Conservation (phyloP, 2,113 vertebrate genomes). For the Chionodraco myersi region DNA sequence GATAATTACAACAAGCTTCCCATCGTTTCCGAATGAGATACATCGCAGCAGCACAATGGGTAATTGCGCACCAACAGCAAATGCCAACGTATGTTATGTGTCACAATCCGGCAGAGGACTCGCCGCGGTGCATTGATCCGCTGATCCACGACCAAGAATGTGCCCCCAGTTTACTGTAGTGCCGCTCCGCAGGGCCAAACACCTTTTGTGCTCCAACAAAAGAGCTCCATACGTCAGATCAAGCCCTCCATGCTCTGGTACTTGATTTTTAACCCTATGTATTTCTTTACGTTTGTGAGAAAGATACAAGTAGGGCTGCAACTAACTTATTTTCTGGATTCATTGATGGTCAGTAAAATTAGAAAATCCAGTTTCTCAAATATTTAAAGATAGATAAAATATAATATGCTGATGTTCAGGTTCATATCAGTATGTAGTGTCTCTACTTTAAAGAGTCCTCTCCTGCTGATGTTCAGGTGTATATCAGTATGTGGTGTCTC, state of each 20-base stretch:
- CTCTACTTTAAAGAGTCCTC: no score
- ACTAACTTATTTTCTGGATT: no score
- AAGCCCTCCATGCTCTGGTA: background rate
- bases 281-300: background rate
- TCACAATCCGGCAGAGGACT: slow-evolving; percentile 19
- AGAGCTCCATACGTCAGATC: background rate
- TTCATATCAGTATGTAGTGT: no score
- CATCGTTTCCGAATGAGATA: slow-evolving; percentile 41
- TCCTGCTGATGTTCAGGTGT: no score
- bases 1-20: slow-evolving; percentile 49
- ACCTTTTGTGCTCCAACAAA: slow-evolving; percentile 18
- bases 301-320: no score
- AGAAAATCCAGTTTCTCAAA: no score
- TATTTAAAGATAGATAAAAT: no score
- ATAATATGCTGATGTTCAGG: no score
- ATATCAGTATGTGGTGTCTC: no score
- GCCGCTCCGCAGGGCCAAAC: background rate
- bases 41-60: slow-evolving; percentile 26
- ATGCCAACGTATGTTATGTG: slow-evolving; percentile 43
- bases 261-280: background rate
- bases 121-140: background rate
- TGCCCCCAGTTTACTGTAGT: background rate
- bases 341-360: no score
- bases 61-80: slow-evolving; percentile 32
- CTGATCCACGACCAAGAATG: slow-evolving; percentile 44